Conservation (phyloP, 2,888 invertebrate species). For the Aquatica leii region DNA sequence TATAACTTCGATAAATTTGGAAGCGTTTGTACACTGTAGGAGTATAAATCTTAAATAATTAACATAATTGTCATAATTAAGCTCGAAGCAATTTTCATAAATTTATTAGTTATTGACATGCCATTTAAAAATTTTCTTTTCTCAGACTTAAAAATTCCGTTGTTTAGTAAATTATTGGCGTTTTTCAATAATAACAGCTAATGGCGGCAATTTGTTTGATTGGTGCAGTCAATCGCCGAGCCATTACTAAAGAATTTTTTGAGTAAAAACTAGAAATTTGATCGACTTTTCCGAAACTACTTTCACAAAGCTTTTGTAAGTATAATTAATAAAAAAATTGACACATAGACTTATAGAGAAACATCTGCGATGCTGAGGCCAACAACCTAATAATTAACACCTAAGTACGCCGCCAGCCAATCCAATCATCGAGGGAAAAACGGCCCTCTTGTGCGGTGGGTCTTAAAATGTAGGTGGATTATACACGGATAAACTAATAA, state of each 20-base stretch:
- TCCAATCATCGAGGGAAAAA: slow-evolving; percentile 36
- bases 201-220: slow-evolving; percentile 10
- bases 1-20: slow-evolving; percentile 3
- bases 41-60: slow-evolving; percentile 19
- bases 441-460: slow-evolving; percentile 28
- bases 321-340: slow-evolving; percentile 39
- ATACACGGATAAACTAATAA: slow-evolving; percentile 28
- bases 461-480: slow-evolving; percentile 29
- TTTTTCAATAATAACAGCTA: not conserved
- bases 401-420: slow-evolving; percentile 35
- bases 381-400: slow-evolving; percentile 40
- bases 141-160: not conserved
- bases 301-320: slow-evolving; percentile 31
- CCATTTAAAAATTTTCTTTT: not conserved
- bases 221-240: not conserved
- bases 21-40: not conserved
- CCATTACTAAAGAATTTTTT: slow-evolving; percentile 10
- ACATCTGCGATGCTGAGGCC: slow-evolving; percentile 40
- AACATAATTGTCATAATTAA: slow-evolving; percentile 24
- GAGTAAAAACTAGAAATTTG: slow-evolving; percentile 2
- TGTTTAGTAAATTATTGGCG: slow-evolving; percentile 2
- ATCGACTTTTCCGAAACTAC: not conserved
- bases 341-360: slow-evolving; percentile 36
- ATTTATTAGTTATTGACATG: slow-evolving; percentile 18
- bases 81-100: slow-evolving; percentile 20